Evolutionary conservation across 2,888 invertebrate species (phyloP).

Genomic region (Drosophila parthenogenetica): DNA sequence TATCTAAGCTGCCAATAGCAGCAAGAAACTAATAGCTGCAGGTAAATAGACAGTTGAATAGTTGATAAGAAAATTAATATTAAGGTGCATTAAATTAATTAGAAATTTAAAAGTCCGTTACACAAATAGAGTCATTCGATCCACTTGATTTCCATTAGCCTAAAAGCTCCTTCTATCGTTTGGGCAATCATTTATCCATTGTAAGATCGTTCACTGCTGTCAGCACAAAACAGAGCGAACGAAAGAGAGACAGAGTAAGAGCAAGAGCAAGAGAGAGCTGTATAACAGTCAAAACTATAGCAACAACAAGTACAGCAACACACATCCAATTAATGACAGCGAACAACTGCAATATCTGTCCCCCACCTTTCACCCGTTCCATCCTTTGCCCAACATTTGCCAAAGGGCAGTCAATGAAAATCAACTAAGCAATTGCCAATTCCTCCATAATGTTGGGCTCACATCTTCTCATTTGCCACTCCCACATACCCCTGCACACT

Average conservation of each 20-base stretch:
- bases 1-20: slow-evolving; percentile 6
- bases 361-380: slow-evolving; percentile 7
- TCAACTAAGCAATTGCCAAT: slow-evolving; percentile 78
- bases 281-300: slow-evolving; percentile 6
- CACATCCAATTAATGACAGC: slow-evolving; percentile 76
- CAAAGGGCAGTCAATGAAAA: slow-evolving; percentile 75
- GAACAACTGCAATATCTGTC: slow-evolving; percentile 69
- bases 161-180: slow-evolving; percentile 25
- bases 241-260: slow-evolving; percentile 16
- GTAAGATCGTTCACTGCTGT: slow-evolving; percentile 48
- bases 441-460: slow-evolving; percentile 18
- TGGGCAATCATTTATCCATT: slow-evolving; percentile 41
- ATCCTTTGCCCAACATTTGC: slow-evolving; percentile 31
- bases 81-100: slow-evolving; percentile 6
- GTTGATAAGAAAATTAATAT: background rate
- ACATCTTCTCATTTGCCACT: slow-evolving; percentile 5
- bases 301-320: slow-evolving; percentile 30
- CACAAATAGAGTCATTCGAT: slow-evolving; percentile 7
- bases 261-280: slow-evolving; percentile 7
- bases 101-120: background rate
- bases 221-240: slow-evolving; percentile 26
- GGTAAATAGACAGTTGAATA: background rate
- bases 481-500: slow-evolving; percentile 5
- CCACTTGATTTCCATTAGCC: slow-evolving; percentile 34
- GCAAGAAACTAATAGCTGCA: background rate